These are phyloP conservation scores for Neoitamus cyanurus DNA, from an alignment of 2,888 invertebrate genomes.

Conservation along the genomic window DNA sequence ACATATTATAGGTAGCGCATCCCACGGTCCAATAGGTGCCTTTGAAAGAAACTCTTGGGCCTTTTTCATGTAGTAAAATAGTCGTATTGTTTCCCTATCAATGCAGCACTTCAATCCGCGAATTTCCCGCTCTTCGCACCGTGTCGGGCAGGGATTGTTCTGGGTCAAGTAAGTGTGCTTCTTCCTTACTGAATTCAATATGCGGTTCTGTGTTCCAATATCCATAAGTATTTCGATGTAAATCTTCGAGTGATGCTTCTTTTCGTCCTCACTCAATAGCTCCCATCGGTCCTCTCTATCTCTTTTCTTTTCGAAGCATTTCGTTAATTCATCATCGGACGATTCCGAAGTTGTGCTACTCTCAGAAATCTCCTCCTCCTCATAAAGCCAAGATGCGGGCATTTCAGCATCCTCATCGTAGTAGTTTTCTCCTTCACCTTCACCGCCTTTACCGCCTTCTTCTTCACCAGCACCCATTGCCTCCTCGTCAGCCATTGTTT, in stretches of 20 bases:
- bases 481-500: neutral
- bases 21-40: slow-evolving; percentile 7
- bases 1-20: neutral
- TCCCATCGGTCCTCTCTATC: neutral
- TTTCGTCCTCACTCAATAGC: neutral
- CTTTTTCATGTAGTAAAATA: neutral
- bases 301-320: neutral
- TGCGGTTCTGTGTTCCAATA: slow-evolving; percentile 20
- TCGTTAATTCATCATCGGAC: neutral
- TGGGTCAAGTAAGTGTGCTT: neutral
- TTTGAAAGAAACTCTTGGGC: slow-evolving; percentile 1
- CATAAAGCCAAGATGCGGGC: neutral
- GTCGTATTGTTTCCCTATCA: neutral
- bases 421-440: neutral
- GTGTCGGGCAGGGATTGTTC: slow-evolving; percentile 1
- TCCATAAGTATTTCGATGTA: slow-evolving; percentile 23
- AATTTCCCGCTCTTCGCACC: slow-evolving; percentile 28
- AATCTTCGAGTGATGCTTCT: slow-evolving; percentile 11
- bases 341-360: neutral
- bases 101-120: neutral
- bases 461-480: neutral
- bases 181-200: neutral
- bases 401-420: neutral
- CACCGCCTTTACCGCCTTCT: neutral
- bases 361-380: too few species aligned